These are phyloP conservation scores for Macrophya alboannulata DNA, from an alignment of 2,888 invertebrate species.

Conservation along the genomic window DNA sequence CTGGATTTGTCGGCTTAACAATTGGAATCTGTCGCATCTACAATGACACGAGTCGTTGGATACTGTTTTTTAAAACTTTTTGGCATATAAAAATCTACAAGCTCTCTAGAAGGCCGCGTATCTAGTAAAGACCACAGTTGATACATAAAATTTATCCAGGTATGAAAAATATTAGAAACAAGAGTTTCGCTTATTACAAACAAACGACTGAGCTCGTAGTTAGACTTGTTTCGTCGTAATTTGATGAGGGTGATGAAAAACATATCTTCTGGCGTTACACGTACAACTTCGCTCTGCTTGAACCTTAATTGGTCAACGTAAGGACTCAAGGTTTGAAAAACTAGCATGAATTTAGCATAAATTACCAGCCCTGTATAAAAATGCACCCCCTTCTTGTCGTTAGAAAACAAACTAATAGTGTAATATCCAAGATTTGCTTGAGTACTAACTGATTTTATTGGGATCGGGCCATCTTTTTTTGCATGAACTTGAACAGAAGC, in stretches of 20 bases:
- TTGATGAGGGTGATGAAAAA: conserved; percentile 61
- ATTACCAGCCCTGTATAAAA: conserved; percentile 59
- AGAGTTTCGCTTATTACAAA: conserved; percentile 59
- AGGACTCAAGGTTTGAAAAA: conserved; percentile 55
- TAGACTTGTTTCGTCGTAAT: conserved; percentile 58
- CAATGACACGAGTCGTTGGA: conserved; percentile 62
- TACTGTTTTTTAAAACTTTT: conserved; percentile 15
- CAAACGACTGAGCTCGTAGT: conserved; percentile 58
- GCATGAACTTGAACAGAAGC: too few relatives aligned
- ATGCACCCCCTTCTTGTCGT: conserved; percentile 42
- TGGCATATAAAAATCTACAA: not conserved
- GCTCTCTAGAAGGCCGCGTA: not conserved
- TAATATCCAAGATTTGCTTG: too few relatives aligned
- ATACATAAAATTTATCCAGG: conserved; percentile 62
- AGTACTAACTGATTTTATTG: too few relatives aligned
- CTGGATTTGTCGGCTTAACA: conserved; percentile 58
- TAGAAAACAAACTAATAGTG: too few relatives aligned
- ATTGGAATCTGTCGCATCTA: conserved; percentile 63
- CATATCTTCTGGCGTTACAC: conserved; percentile 50
- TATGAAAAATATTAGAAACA: conserved; percentile 62
- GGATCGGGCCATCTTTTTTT: too few relatives aligned
- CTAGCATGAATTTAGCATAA: conserved; percentile 58
- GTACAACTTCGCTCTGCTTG: conserved; percentile 38
- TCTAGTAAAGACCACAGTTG: not conserved
- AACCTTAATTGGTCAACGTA: conserved; percentile 53